Evolutionary conservation across 2,113 vertebrate species (phyloP), one percentile per base, ranked within the genome.

Genomic region (Hemichromis elongatus): DNA sequence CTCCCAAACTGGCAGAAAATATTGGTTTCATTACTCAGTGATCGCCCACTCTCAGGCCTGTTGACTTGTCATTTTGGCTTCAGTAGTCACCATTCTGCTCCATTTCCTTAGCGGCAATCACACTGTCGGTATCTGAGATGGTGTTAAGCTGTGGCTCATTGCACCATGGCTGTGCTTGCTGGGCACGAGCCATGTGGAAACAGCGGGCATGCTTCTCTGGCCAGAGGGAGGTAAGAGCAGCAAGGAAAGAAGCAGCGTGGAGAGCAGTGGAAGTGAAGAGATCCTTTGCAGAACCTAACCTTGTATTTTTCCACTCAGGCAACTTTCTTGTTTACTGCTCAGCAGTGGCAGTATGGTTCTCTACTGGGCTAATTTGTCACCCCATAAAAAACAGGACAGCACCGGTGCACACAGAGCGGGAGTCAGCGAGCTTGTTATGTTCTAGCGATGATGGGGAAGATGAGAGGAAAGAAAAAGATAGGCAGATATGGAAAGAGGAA

Each of bases 141-240:
- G 94, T 91, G 93, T 93, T 91, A 93, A 90, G 91, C 93, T 68
- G 77, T 80, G 89, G 92, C 95, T 93, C 93, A 91, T 93, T 92
- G 92, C 91, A 82, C 91, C 89, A 30, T 90, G 86, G 91, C 89
- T 70, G 89, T 85, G 89, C 93, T 84, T 59, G 90, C 89, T 93
- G 93, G 92, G 92, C 90, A 77, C 24, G 89, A 90, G 92, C 89
- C 90, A 90, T 90, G 92, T 87, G 90, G 90, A 93, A 87, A 90
- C 90, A 80, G 87, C 24, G 81, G 88, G 92, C 82, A 33, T 30
- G 73, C 86, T 89, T 80, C 82, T 83, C 53, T 33, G 88, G 88
- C 85, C 81, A 40, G 78, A 83, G 86, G 78, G 88, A 83, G 63
- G 85, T 77, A 55, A 79, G 85, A 78, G 81, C 33, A 19, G 79